Conservation (phyloP, 2,888 invertebrate species). For the Cerastis leucographa region DNA sequence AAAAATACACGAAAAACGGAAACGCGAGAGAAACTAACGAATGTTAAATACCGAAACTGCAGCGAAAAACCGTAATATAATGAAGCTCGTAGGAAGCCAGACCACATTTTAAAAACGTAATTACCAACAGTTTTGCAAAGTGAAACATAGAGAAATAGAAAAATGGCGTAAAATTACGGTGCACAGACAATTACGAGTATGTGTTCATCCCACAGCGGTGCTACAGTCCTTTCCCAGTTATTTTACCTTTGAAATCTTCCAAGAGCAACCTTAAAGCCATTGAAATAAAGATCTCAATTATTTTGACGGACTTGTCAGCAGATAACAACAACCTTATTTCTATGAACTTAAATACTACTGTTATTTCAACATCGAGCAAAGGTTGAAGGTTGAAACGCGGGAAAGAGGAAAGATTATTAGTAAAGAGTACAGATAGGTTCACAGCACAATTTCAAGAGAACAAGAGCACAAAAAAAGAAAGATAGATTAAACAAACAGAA, state of each 20-base stretch:
- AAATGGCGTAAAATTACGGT: conserved; percentile 48
- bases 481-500: too few relatives aligned
- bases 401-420: too few relatives aligned
- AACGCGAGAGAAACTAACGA: conserved; percentile 20
- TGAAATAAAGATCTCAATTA: background rate
- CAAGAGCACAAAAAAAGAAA: too few relatives aligned
- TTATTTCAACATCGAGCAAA: background rate
- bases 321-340: background rate
- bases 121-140: conserved; percentile 34
- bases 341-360: background rate
- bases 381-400: too few relatives aligned
- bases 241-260: background rate
- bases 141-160: conserved; percentile 46
- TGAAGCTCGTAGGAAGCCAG: conserved; percentile 4
- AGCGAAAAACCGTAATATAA: conserved; percentile 28
- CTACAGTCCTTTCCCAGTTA: background rate
- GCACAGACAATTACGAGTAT: conserved; percentile 48
- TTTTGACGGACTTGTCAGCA: background rate
- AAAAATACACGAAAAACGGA: conserved; percentile 18
- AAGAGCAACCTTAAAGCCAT: background rate
- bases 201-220: conserved; percentile 48
- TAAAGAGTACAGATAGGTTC: too few relatives aligned
- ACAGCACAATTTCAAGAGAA: too few relatives aligned
- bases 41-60: conserved; percentile 32
- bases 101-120: conserved; percentile 41